Evolutionary conservation across 2,113 vertebrate species (phyloP), one percentile per base, ranked within the genome.

Genomic region (Scolopax mira): DNA sequence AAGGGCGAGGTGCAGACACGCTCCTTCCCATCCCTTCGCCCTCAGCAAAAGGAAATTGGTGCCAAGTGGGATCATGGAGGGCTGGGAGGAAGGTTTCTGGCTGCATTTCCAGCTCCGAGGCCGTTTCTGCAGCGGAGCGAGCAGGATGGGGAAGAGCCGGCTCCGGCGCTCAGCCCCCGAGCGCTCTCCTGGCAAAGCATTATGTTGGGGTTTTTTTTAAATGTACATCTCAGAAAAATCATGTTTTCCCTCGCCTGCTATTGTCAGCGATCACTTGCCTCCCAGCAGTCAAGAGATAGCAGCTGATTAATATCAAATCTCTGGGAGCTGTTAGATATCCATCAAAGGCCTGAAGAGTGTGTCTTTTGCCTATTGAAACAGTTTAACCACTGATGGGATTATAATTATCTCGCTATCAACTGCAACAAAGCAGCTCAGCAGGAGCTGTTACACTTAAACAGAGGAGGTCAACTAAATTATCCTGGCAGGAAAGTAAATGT

Each of bases 351-450:
- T 6, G 79, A 85, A 64, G 83, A 93, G 85, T 27, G 73, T 66
- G 70, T 81, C 79, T 4, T 86, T 25, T 77, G 95, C 95, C 88
- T 84, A n/a, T 18, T 71, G 94, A 79, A 96, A 90, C 93, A 62
- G 77, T 95, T 97, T 95, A 95, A 80, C 35, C 77, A 13, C 94
- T 81, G 94, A 96, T 95, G 92, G 93, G 90, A 81, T 75, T 87
- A 13, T 96, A 95, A 96, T 96, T 96, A 96, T 90, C 93, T 90
- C 7, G 4, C 92, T 79, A 95, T 96, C 96, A 94, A 54, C 90
- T 42, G 85, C 94, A 87, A 85, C 94, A 95, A 96, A 95, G 96
- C 79, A 6, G 85, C 96, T 81, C 94, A 41, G 93, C 94, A 4
- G 88, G 96, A 93, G 92, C 88, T 14, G 83, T 49, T 90, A 60